Base-by-base conservation (phyloP, 2,797 vertebrate species). In the Onychomys arenicola region DNA sequence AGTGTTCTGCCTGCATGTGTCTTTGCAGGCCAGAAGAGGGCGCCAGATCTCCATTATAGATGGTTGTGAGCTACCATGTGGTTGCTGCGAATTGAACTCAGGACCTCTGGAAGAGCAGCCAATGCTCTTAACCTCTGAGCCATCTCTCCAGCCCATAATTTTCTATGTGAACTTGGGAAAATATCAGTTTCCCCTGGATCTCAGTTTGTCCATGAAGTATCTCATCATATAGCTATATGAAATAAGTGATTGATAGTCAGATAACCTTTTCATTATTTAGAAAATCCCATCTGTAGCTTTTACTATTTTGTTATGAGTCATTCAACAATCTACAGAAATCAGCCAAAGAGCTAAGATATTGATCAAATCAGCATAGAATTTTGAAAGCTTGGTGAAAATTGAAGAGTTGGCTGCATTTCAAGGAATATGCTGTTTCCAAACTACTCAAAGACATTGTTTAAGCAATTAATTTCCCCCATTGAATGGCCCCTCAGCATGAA, bases 301-400 rank as follows among this genome's bases (percentile, higher is more conserved):
- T 37, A 63, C 52, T 94, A 16, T 84, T 46, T 25, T 93, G 94
- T 85, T 69, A 37, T 34, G 77, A 57, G 34, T 2, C 3, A 4
- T 0, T 92, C 13, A 88, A 61, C 6, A 88, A 34, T 81, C 9
- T 89, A 3, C 19, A 88, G 23, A 85, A 95, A 67, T 88, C 49
- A 93, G 75, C 43, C 87, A 90, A 94, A 88, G 12, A 82, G 6
- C 5, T 85, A 9, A 76, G 32, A 5, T 97, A 81, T 73, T 96
- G 71, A 90, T 71, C 67, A 69, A 91, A 86, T 52, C 27, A 96
- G 40, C 34, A 88, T 23, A 63, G 27, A 14, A 3, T 89, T 90
- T 85, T 71, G 16, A 34, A 82, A 52, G 3, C 27, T 89, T 83
- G 27, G 83, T 73, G 23, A 93, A 94, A 92, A 11, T 85, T 46